phyloP scores from a whole-genome alignment of 2,888 invertebrate genomes.

The Tortricodes alternella region DNA sequence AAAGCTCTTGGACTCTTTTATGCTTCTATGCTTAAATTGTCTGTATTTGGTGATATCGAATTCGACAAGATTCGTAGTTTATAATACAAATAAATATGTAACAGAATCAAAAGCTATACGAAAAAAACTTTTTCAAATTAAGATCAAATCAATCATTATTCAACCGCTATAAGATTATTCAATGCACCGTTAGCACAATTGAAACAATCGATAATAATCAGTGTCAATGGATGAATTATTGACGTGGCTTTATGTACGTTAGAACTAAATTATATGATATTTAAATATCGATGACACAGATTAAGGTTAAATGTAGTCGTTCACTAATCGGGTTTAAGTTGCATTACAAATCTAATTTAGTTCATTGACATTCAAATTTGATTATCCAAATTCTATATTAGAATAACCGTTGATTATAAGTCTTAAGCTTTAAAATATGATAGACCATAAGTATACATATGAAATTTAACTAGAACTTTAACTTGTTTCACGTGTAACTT shows the following conservation, averaged over 20 bases:
- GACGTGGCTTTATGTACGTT: not conserved
- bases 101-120: too few relatives aligned
- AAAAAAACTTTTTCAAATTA: not conserved
- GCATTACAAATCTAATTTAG: slow-evolving; percentile 4
- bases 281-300: too few relatives aligned
- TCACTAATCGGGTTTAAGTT: slow-evolving; percentile 9
- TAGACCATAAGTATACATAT: too few relatives aligned
- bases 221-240: slow-evolving; percentile 1
- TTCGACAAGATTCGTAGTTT: too few relatives aligned
- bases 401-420: not conserved
- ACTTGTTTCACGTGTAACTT: too few relatives aligned
- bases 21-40: too few relatives aligned
- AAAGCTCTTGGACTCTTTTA: too few relatives aligned
- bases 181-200: slow-evolving; percentile 1
- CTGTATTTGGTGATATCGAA: too few relatives aligned
- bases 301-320: not conserved
- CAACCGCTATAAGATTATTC: not conserved
- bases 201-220: slow-evolving; percentile 25
- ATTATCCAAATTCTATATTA: slow-evolving; percentile 8
- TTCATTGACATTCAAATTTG: not conserved
- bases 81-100: too few relatives aligned
- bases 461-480: too few relatives aligned
- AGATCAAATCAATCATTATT: not conserved
- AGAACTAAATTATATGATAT: not conserved
- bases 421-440: not conserved